Conservation (phyloP, 2,888 invertebrate genomes). For the Balanococcus diminutus region DNA sequence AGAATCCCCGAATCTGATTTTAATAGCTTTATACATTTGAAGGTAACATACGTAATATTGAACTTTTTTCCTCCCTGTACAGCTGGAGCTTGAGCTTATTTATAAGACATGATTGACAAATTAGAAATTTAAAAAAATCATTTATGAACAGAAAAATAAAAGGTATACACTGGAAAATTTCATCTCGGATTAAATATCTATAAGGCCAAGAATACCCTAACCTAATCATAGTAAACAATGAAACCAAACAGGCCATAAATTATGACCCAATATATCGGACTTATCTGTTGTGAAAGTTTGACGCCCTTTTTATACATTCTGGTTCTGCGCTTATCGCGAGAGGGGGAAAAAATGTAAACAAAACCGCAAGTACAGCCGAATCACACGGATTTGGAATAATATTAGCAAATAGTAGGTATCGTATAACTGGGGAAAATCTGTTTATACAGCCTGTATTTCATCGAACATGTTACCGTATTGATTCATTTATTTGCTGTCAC, state of each 20-base stretch:
- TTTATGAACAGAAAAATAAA: too few species aligned
- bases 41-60: too few species aligned
- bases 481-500: conserved; percentile 31
- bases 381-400: background rate
- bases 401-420: conserved; percentile 10
- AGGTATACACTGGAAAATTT: background rate
- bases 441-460: conserved; percentile 31
- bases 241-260: background rate
- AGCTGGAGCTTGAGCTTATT: too few species aligned
- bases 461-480: conserved; percentile 18
- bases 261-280: background rate
- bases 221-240: background rate
- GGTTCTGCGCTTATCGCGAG: background rate
- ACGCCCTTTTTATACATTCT: background rate
- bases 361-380: background rate
- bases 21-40: too few species aligned
- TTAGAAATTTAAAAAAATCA: too few species aligned
- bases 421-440: background rate
- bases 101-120: too few species aligned
- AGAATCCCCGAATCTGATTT: too few species aligned
- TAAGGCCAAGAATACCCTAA: background rate
- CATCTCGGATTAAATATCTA: background rate
- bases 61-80: too few species aligned
- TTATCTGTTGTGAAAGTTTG: background rate
- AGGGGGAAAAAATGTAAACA: background rate